phyloP scores from a whole-genome alignment of 2,113 vertebrate species.

The Dasyornis broadbenti region DNA sequence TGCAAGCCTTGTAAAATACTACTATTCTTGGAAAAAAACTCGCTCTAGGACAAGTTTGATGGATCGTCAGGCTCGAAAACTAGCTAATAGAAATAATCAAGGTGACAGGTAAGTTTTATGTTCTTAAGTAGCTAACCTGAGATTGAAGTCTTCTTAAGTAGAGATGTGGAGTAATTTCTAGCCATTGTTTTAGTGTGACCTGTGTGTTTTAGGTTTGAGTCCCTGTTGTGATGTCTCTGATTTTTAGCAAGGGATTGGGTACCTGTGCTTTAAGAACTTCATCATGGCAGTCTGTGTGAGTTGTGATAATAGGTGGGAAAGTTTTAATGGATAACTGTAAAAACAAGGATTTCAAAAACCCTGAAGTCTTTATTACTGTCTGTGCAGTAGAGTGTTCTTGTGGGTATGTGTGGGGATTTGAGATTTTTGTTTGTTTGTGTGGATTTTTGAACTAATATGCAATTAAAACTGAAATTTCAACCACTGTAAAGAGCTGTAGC shows the following conservation, averaged over 20 bases:
- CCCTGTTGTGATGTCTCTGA: not conserved
- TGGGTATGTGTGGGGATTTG: no score
- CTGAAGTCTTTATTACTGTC: not conserved
- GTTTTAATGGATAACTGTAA: not conserved
- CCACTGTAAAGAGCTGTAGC: not conserved
- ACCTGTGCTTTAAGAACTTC: not conserved
- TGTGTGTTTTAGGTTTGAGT: not conserved
- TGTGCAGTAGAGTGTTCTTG: not conserved
- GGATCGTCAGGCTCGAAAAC: slow-evolving; percentile 95
- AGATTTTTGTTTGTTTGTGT: not conserved
- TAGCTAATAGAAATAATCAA: slow-evolving; percentile 89
- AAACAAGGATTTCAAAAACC: not conserved
- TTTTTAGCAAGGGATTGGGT: not conserved
- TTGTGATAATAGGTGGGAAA: not conserved
- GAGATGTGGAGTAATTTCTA: not conserved
- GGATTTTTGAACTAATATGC: not conserved
- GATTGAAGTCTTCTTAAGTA: not conserved
- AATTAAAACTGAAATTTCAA: not conserved
- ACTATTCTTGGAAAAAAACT: slow-evolving; percentile 99
- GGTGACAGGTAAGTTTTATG: slow-evolving; percentile 82
- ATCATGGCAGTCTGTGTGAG: not conserved
- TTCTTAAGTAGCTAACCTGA: not conserved
- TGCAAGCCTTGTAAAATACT: slow-evolving; percentile 98
- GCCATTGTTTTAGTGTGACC: not conserved
- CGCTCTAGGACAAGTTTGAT: slow-evolving; percentile 96